Conservation (phyloP, 1,140 invertebrate species). For the Philopotamus ludificatus region DNA sequence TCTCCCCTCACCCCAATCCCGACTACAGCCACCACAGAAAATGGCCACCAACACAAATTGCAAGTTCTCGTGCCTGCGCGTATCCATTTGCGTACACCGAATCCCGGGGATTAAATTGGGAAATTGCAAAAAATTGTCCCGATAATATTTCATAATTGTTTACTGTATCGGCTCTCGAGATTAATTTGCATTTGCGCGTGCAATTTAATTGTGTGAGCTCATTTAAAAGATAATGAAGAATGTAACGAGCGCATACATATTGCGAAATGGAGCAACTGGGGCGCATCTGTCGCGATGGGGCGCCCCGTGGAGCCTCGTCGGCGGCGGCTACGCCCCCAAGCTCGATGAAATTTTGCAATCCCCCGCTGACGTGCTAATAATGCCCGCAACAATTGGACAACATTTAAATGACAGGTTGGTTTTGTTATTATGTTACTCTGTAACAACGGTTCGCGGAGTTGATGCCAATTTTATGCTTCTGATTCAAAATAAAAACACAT, state of each 20-base stretch:
- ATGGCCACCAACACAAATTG: slow-evolving; percentile 10
- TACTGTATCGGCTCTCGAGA: neutral
- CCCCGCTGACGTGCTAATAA: slow-evolving; percentile 4
- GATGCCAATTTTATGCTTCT: too few species aligned
- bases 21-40: neutral
- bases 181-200: neutral
- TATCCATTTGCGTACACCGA: slow-evolving; percentile 24
- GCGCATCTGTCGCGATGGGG: slow-evolving; percentile 14
- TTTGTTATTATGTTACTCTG: slow-evolving; percentile 1
- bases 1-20: neutral
- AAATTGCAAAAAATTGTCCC: neutral
- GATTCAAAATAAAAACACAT: too few species aligned
- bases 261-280: neutral
- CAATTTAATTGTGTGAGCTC: neutral
- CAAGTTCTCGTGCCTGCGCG: slow-evolving; percentile 1
- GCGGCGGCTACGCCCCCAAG: slow-evolving; percentile 16
- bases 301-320: slow-evolving; percentile 11
- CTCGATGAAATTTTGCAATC: neutral
- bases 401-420: neutral
- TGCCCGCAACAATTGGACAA: neutral
- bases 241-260: neutral
- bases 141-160: neutral
- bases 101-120: slow-evolving; percentile 15
- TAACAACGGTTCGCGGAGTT: too few species aligned
- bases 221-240: neutral